These are phyloP conservation scores for Baccha elongata DNA, from an alignment of 2,888 invertebrate species.

Conservation along the genomic window DNA sequence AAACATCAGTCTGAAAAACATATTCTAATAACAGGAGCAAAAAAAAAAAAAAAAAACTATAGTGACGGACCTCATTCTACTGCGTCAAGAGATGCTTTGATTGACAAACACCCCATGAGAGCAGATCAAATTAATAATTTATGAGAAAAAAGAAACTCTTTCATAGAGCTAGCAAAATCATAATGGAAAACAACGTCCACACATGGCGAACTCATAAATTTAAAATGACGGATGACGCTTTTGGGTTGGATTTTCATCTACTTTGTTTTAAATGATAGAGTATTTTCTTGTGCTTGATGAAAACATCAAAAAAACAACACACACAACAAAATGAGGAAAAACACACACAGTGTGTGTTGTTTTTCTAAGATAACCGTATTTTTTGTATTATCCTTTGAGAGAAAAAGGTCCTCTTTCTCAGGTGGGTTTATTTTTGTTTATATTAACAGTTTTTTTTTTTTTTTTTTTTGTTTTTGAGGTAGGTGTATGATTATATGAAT, in stretches of 20 bases:
- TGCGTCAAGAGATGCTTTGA: conserved; percentile 45
- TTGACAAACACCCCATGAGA: conserved; percentile 45
- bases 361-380: conserved; percentile 16
- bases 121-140: conserved; percentile 54
- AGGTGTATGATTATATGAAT: too few species aligned
- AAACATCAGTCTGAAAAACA: background rate
- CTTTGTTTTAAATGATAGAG: conserved; percentile 45
- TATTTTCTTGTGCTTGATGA: conserved; percentile 26
- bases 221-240: conserved; percentile 53
- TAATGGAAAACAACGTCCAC: conserved; percentile 47
- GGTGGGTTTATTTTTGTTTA: background rate
- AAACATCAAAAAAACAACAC: conserved; percentile 32
- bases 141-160: conserved; percentile 28
- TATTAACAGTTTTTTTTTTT: background rate
- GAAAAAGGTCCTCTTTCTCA: background rate
- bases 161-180: conserved; percentile 25
- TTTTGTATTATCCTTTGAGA: background rate
- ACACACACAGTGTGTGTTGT: conserved; percentile 30
- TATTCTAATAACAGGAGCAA: conserved; percentile 18
- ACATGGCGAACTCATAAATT: conserved; percentile 57
- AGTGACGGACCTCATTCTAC: conserved; percentile 33
- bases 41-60: conserved; percentile 20
- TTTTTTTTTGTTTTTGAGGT: background rate
- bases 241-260: conserved; percentile 48
- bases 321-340: background rate